Evolutionary conservation across 2,797 vertebrate species (phyloP).

Genomic region (Nannoperca obscura): DNA sequence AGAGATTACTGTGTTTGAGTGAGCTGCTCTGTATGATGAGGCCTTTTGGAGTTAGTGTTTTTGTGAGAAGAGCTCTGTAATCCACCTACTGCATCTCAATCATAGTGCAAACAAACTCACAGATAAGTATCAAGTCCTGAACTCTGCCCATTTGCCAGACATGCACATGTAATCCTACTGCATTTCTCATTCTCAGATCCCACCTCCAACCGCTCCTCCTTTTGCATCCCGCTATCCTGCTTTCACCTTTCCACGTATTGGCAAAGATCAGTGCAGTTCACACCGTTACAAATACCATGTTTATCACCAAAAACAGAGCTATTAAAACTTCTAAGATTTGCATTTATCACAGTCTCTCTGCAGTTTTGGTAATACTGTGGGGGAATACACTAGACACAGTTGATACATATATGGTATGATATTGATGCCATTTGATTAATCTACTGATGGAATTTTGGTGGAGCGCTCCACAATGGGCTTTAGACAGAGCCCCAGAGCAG

Average conservation of each 20-base stretch:
- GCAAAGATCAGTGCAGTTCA: slow-evolving; percentile 10
- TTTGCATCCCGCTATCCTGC: slow-evolving; percentile 36
- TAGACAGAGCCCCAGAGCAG: slow-evolving; percentile 69
- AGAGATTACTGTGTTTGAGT: slow-evolving; percentile 79
- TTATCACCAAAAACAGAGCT: neutral
- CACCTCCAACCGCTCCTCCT: slow-evolving; percentile 38
- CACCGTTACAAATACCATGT: slow-evolving; percentile 8
- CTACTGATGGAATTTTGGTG: slow-evolving; percentile 68
- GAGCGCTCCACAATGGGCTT: slow-evolving; percentile 69
- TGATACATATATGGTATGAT: slow-evolving; percentile 79
- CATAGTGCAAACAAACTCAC: slow-evolving; percentile 62
- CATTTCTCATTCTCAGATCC: slow-evolving; percentile 47
- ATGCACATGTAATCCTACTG: slow-evolving; percentile 63
- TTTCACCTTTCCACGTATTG: slow-evolving; percentile 14
- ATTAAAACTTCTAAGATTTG: slow-evolving; percentile 45
- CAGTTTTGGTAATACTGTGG: slow-evolving; percentile 38
- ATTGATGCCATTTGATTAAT: slow-evolving; percentile 83
- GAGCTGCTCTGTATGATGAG: slow-evolving; percentile 62
- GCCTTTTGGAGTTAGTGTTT: slow-evolving; percentile 67
- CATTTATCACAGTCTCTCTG: slow-evolving; percentile 26
- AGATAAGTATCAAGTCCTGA: slow-evolving; percentile 47
- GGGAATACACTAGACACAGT: slow-evolving; percentile 36
- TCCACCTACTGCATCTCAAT: slow-evolving; percentile 75
- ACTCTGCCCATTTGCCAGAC: slow-evolving; percentile 63
- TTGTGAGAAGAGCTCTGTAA: slow-evolving; percentile 65